Evolutionary conservation across 2,797 vertebrate genomes (phyloP).

Genomic region (Sitta carolinensis): DNA sequence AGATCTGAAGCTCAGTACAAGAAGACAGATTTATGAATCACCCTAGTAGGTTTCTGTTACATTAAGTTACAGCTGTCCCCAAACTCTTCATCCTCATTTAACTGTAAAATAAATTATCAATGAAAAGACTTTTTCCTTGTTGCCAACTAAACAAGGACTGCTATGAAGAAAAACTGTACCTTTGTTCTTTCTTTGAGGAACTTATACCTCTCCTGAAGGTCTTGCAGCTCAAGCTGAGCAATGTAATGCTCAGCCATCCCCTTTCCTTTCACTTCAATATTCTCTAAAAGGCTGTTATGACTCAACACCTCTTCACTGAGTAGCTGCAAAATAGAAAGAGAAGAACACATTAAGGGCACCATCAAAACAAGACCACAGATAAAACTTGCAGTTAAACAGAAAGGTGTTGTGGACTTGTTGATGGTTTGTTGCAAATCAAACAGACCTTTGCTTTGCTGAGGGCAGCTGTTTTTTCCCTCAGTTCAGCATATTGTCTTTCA

Average conservation of each 20-base stretch:
- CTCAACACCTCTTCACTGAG: constrained; percentile 93
- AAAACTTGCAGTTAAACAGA: not conserved
- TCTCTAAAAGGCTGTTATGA: constrained; percentile 88
- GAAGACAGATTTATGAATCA: not conserved
- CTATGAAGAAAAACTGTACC: constrained; percentile 73
- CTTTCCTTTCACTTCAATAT: constrained; percentile 89
- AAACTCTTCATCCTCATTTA: not conserved
- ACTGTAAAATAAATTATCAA: not conserved
- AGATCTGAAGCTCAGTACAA: not conserved
- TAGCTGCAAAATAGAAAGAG: constrained; percentile 77
- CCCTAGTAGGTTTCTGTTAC: not conserved
- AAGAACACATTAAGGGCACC: not conserved
- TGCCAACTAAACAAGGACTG: not conserved
- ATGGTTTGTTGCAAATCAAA: not conserved
- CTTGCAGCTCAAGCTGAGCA: constrained; percentile 89
- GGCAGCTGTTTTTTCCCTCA: constrained; percentile 90
- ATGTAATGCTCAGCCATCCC: constrained; percentile 90
- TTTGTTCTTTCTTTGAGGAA: constrained; percentile 85
- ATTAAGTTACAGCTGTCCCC: not conserved
- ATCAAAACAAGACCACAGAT: not conserved
- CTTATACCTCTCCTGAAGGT: constrained; percentile 87
- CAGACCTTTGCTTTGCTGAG: constrained; percentile 91
- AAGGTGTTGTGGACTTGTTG: not conserved
- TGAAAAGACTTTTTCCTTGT: not conserved
- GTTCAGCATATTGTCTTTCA: constrained; percentile 86